phyloP scores from a whole-genome alignment of 2,113 vertebrate genomes.

The Mesitornis unicolor region DNA sequence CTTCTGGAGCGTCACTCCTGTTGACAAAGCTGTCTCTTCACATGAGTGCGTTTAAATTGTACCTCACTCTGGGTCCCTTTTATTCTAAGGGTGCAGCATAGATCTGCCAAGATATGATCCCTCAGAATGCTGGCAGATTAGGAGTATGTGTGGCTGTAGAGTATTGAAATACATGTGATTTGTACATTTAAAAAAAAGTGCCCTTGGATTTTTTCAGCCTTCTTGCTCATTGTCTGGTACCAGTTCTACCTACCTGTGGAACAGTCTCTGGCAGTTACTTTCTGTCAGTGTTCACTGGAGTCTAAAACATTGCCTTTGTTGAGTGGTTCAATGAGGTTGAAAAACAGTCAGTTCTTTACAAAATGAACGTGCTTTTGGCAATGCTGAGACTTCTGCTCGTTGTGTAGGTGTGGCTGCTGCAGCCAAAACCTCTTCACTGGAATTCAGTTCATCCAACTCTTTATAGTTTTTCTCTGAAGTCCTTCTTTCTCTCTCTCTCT shows the following conservation, averaged over 20 bases:
- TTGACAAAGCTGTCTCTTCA: background rate
- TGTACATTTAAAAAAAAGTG: background rate
- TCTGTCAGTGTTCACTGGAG: background rate
- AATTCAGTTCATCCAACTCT: slow-evolving; percentile 53
- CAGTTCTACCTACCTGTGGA: background rate
- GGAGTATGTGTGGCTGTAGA: background rate
- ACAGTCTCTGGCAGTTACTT: slow-evolving; percentile 9
- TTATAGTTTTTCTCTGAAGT: slow-evolving; percentile 71
- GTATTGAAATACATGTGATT: background rate
- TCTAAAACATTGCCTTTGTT: background rate
- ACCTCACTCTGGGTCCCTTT: background rate
- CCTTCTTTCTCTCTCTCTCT: slow-evolving; percentile 67
- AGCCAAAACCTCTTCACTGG: slow-evolving; percentile 15
- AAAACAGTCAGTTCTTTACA: background rate
- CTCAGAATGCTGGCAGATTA: background rate
- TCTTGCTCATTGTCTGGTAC: background rate
- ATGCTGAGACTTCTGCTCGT: background rate
- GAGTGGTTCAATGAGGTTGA: background rate
- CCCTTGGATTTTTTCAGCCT: background rate
- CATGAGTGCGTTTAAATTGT: background rate
- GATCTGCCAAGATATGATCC: background rate
- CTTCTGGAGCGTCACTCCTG: background rate
- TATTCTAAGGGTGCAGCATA: background rate
- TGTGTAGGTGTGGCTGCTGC: background rate
- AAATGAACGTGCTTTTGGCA: background rate